These are phyloP conservation scores for Antechinus flavipes DNA, from an alignment of 2,113 vertebrate species.

Conservation along the genomic window DNA sequence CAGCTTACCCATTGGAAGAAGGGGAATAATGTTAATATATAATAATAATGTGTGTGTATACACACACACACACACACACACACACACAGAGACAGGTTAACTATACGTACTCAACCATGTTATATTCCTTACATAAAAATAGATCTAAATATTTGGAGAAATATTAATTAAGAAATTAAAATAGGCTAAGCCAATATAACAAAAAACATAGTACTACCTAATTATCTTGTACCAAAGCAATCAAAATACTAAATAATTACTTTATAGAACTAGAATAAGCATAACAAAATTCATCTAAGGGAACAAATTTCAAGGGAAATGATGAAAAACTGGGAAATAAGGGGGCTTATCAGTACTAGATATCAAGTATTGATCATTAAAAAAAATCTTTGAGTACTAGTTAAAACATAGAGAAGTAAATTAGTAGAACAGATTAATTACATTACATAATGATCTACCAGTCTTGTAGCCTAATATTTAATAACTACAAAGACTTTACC, in stretches of 20 bases:
- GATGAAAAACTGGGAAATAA: background rate
- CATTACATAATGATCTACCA: background rate
- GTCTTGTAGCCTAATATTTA: background rate
- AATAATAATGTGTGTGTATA: no score
- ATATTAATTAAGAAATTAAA: background rate
- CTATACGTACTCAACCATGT: no score
- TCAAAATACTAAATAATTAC: background rate
- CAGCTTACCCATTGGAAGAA: background rate
- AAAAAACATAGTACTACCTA: background rate
- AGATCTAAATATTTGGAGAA: background rate
- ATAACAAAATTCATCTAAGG: background rate
- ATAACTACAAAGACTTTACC: background rate
- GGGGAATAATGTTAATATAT: background rate
- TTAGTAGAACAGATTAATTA: background rate
- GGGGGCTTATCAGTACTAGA: background rate
- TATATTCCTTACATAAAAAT: background rate
- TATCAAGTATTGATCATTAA: background rate
- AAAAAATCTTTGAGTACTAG: background rate
- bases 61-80: no score
- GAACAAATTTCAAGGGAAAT: background rate
- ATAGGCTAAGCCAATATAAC: background rate
- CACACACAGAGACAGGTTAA: no score
- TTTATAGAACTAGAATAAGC: background rate
- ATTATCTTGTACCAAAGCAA: background rate
- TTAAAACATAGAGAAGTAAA: background rate